Evolutionary conservation across 2,113 vertebrate species (phyloP), one percentile per base, ranked within the genome.

Genomic region (Aythya baeri): DNA sequence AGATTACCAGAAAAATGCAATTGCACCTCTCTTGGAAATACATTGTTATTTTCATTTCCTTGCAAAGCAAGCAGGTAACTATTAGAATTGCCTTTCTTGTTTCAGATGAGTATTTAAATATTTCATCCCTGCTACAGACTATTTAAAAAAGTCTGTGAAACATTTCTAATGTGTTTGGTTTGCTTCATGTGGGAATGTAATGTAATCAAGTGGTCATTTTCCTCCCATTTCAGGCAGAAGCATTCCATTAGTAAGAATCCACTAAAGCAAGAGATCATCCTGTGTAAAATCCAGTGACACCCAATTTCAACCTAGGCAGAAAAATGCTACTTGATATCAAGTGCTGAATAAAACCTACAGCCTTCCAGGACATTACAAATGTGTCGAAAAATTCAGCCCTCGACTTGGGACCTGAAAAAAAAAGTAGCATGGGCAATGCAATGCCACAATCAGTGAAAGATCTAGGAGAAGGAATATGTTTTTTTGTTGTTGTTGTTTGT

Each of bases 221-320:
- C 50, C 23, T 93, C 66, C 84, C 5, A 38, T 88, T 91, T 94
- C 85, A 84, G 41, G 81, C 78, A 93, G 63, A 97, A 85, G 29
- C 11, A 78, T 70, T 80, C 57, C 49, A 67, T 79, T 92, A 91
- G n/a, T 63, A 91, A 52, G 70, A 85, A 88, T 77, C 17, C 31
- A 62, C 21, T 72, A 91, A 58, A 81, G 46, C 13, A 80, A 75
- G 74, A 85, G 71, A 75, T 21, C 9, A 75, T 55, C 11, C 36
- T 83, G 31, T 67, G 67, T 43, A 73, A 91, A 81, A 87, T 75
- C 26, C 57, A 79, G 32, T 46, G 55, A 67, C 34, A 66, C 55
- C 17, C 54, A 81, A 88, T 81, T 74, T 63, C 86, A 55, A 78
- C 7, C 8, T 44, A 54, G 70, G 67, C 55, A 73, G 57, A 62